Conservation (phyloP, 2,113 vertebrate species). For the Prinia subflava region DNA sequence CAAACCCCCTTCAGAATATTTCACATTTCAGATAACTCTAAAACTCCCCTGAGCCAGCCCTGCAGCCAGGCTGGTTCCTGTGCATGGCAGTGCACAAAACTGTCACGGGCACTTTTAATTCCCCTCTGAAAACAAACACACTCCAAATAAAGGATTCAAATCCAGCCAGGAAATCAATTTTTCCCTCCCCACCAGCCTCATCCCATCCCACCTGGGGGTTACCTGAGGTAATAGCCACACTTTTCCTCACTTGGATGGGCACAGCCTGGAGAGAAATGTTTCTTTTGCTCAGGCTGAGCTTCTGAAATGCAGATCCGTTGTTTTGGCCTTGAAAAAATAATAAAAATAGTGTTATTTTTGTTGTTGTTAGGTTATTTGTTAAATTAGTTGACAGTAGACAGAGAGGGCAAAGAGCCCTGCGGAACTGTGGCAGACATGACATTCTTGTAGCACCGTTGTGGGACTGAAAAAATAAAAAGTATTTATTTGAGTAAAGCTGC, state of each 20-base stretch:
- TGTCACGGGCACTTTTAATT: background rate
- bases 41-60: background rate
- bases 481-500: background rate
- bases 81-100: background rate
- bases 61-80: background rate
- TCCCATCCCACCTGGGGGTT: background rate
- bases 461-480: background rate
- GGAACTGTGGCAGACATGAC: background rate
- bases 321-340: slow-evolving; percentile 43
- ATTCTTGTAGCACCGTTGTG: background rate
- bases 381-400: background rate
- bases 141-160: background rate
- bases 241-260: background rate
- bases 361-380: background rate
- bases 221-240: slow-evolving; percentile 39
- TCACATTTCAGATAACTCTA: background rate
- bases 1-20: accelerated
- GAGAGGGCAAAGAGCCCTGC: background rate
- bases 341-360: background rate
- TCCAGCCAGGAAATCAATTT: background rate
- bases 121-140: background rate
- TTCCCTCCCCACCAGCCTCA: background rate
- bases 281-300: slow-evolving; percentile 43
- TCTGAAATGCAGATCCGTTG: background rate
- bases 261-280: slow-evolving; percentile 26